Percentiles rank a stretch among this genome's conserved stretches.
Conservation (phyloP, 2,797 vertebrate genomes). For the Chrosomus eos region DNA sequence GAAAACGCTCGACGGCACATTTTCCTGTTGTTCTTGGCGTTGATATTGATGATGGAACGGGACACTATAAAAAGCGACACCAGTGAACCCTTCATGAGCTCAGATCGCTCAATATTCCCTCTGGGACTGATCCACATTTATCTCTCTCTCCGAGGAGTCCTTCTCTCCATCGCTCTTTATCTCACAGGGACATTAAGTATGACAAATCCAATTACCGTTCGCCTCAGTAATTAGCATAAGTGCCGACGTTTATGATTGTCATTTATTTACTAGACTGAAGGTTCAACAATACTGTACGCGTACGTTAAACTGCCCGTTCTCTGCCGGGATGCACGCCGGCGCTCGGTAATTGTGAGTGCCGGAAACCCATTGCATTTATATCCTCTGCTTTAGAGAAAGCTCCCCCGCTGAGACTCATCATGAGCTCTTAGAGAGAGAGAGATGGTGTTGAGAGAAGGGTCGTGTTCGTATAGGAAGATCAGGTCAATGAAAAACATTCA, state of each 20-base stretch:
- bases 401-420: conserved; percentile 3
- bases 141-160: conserved; percentile 56
- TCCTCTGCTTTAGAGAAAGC: background rate
- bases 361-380: background rate
- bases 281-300: background rate
- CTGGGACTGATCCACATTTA: conserved; percentile 6
- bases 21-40: conserved; percentile 39
- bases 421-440: background rate
- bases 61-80: conserved; percentile 43
- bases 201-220: conserved; percentile 25
- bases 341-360: background rate
- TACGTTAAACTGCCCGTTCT: background rate
- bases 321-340: background rate
- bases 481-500: background rate
- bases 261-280: conserved; percentile 22
- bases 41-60: background rate
- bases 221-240: conserved; percentile 29
- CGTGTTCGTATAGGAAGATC: background rate
- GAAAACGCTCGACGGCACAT: conserved; percentile 48
- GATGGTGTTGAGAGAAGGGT: background rate
- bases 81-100: conserved; percentile 35
- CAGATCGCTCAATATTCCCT: conserved; percentile 38
- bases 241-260: background rate
- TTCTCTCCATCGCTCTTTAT: conserved; percentile 11
- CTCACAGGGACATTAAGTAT: conserved; percentile 22